Evolutionary conservation across 2,888 invertebrate species (phyloP).

Genomic region (Alsophila aescularia): DNA sequence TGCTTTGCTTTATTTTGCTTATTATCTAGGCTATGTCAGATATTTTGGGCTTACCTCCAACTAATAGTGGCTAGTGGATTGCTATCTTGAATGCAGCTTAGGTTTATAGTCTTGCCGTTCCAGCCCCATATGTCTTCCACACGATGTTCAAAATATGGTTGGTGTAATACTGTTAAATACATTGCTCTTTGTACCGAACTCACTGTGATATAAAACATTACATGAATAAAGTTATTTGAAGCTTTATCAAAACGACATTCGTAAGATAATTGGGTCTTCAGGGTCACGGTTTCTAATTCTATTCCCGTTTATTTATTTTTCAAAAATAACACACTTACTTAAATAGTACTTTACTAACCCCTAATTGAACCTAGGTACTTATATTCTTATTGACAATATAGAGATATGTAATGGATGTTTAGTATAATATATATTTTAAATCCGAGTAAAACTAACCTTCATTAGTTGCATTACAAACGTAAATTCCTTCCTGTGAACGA

Average conservation of each 20-base stretch:
- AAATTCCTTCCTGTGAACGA: conserved; percentile 56
- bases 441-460: conserved; percentile 50
- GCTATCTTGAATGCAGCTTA: conserved; percentile 64
- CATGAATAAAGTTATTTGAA: too few relatives aligned
- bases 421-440: background rate
- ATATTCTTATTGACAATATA: too few relatives aligned
- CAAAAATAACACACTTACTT: too few relatives aligned
- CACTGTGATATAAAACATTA: conserved; percentile 44
- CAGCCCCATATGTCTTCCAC: conserved; percentile 58
- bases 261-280: too few relatives aligned
- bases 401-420: too few relatives aligned
- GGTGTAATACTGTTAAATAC: conserved; percentile 60
- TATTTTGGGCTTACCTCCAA: conserved; percentile 61
- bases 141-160: conserved; percentile 55
- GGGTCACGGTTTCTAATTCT: too few relatives aligned
- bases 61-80: conserved; percentile 59
- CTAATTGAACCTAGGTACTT: too few relatives aligned
- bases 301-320: too few relatives aligned
- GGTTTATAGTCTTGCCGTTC: conserved; percentile 57
- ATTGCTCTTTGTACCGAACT: conserved; percentile 45
- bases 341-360: too few relatives aligned
- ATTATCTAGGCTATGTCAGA: background rate
- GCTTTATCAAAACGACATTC: too few relatives aligned
- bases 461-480: conserved; percentile 67
- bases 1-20: background rate